These are phyloP conservation scores for Euura lappo DNA, from an alignment of 1,140 invertebrate genomes.

Conservation along the genomic window DNA sequence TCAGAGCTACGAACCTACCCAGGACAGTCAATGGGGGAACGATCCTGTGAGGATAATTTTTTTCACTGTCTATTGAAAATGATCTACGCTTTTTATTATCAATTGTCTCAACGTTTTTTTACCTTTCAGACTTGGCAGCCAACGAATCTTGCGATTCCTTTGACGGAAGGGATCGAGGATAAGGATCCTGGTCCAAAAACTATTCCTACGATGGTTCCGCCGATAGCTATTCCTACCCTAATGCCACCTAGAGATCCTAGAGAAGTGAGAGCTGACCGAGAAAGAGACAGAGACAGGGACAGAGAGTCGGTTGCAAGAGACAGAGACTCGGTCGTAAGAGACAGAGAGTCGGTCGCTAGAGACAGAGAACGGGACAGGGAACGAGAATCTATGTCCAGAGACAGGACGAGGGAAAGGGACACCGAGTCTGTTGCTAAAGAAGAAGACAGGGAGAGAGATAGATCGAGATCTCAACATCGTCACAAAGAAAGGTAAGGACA, in stretches of 20 bases:
- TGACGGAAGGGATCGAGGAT: conserved; percentile 54
- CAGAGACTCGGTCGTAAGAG: conserved; percentile 44
- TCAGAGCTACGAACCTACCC: conserved; percentile 74
- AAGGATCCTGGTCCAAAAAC: conserved; percentile 56
- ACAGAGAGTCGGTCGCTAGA: conserved; percentile 34
- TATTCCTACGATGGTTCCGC: conserved; percentile 55
- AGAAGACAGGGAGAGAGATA: conserved; percentile 54
- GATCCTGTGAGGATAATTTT: conserved; percentile 45
- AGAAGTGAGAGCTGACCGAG: conserved; percentile 51
- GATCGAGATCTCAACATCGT: conserved; percentile 54
- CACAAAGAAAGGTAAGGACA: conserved; percentile 54
- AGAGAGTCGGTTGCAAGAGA: conserved; percentile 44
- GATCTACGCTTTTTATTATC: conserved; percentile 1
- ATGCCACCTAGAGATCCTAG: conserved; percentile 52
- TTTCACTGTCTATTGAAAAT: neutral
- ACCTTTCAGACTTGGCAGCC: conserved; percentile 52
- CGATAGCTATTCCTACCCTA: conserved; percentile 49
- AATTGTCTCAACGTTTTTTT: neutral
- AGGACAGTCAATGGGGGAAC: conserved; percentile 73
- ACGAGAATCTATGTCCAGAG: conserved; percentile 45
- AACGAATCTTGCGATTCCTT: conserved; percentile 52
- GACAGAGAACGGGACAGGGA: conserved; percentile 50
- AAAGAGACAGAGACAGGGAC: conserved; percentile 41
- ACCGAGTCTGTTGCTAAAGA: conserved; percentile 53
- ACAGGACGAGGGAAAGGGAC: conserved; percentile 53